Percentiles rank a stretch among this genome's conserved stretches.
Conservation (phyloP, 2,113 vertebrate species). For the Gobius niger region DNA sequence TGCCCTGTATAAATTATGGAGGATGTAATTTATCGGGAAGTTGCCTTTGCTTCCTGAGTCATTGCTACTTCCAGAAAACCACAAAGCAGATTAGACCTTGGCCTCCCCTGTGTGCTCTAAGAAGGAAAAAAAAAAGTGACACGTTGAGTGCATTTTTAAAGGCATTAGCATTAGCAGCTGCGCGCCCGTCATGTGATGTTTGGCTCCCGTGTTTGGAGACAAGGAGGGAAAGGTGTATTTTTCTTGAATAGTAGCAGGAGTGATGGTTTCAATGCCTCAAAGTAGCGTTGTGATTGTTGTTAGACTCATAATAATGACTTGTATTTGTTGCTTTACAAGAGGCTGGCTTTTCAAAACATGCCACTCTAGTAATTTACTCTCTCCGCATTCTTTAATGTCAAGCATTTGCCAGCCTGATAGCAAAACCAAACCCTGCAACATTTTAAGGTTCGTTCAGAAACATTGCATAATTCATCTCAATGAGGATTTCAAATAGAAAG, state of each 20-base stretch:
- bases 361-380: too few relatives aligned
- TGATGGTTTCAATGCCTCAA: not conserved
- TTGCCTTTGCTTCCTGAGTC: slow-evolving; percentile 47
- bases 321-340: not conserved
- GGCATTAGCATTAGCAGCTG: slow-evolving; percentile 21
- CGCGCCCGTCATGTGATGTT: slow-evolving; percentile 16
- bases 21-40: slow-evolving; percentile 12
- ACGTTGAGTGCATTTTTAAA: slow-evolving; percentile 36
- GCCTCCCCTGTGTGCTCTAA: not conserved
- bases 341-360: not conserved
- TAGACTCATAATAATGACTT: not conserved
- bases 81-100: slow-evolving; percentile 31
- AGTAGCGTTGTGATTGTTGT: not conserved
- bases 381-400: too few relatives aligned
- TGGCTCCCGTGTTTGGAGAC: slow-evolving; percentile 3
- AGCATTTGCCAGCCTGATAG: too few relatives aligned
- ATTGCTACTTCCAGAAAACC: slow-evolving; percentile 39
- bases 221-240: not conserved
- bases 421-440: too few relatives aligned
- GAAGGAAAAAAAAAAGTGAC: slow-evolving; percentile 15
- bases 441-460: too few relatives aligned
- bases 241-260: not conserved
- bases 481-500: too few relatives aligned
- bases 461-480: too few relatives aligned
- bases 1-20: slow-evolving; percentile 2